Evolutionary conservation across 2,113 vertebrate genomes (phyloP).

Genomic region (Calidris pygmaea): DNA sequence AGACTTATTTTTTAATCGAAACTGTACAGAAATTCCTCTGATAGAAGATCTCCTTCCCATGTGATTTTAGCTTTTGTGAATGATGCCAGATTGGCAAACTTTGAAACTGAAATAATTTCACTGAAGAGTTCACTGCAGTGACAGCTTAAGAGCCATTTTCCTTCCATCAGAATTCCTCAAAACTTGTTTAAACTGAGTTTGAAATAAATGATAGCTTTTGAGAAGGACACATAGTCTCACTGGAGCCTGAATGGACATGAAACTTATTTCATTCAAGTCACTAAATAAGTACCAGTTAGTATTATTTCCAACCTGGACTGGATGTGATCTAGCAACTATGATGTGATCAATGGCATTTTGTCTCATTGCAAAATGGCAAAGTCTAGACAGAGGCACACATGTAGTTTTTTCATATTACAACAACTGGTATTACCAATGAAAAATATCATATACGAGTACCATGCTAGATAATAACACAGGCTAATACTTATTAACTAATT

Average conservation of each 20-base stretch:
- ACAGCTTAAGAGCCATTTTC: background rate
- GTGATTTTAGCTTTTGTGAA: background rate
- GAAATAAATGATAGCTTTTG: background rate
- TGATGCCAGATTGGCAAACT: background rate
- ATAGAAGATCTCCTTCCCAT: background rate
- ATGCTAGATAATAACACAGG: background rate
- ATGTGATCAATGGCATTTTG: background rate
- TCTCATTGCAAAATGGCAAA: background rate
- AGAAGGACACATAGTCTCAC: background rate
- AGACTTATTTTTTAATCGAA: background rate
- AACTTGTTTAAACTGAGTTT: background rate
- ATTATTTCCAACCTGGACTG: background rate
- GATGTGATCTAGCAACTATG: background rate
- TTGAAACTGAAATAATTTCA: background rate
- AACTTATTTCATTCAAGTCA: background rate
- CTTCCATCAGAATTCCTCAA: background rate
- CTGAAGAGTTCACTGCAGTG: background rate
- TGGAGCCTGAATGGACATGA: background rate
- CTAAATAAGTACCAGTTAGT: background rate
- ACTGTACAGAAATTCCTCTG: background rate
- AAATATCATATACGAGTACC: background rate
- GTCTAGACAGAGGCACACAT: background rate
- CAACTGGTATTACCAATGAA: background rate
- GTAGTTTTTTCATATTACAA: background rate
- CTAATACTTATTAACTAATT: background rate